Evolutionary conservation across 2,888 invertebrate species (phyloP), one percentile per base, ranked within the genome.

Genomic region (Drosophila tanythrix): DNA sequence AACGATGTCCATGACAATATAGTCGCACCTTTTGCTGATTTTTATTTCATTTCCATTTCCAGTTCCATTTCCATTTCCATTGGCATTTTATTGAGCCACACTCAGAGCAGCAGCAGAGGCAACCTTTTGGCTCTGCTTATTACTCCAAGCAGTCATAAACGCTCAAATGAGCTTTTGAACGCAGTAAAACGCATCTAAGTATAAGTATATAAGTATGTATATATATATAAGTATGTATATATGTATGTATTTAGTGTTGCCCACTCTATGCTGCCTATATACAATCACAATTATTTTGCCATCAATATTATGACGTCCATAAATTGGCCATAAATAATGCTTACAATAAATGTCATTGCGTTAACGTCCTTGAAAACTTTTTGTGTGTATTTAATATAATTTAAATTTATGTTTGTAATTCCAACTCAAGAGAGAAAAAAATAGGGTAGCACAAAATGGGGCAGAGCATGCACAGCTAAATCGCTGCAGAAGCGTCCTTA

Each of bases 41-140:
- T 90, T 86, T 90, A 85, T 89, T 85, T 82, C 86, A 76, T 74
- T 89, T 87, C 84, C 71, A 85, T 90, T 90, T 82, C 68, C 82
- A 89, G 18, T 35, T 3, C 6, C 35, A 55, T 90, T 90, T 82
- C 68, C 82, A 89, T 25, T 35, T 3, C 6, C 35, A 55, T 27
- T 57, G 83, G 76, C 80, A 82, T 89, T 89, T 85, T 89, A 85
- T 85, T 89, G 84, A 84, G 63, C 21, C 87, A 76, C 81, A 74
- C 74, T 13, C 46, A 21, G 1, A 3, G 21, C 43, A 3, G 21
- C 13, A 21, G 46, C 46, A 43, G 46, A 51, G 64, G 68, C 72
- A 86, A 82, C 89, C 79, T 83, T 89, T 84, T 67, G 40, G 68
- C 43, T 64, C 59, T 74, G 88, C 88, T 86, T 88, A 85, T 90